phyloP scores from a whole-genome alignment of 2,888 invertebrate genomes.

The Agrotis exclamationis region DNA sequence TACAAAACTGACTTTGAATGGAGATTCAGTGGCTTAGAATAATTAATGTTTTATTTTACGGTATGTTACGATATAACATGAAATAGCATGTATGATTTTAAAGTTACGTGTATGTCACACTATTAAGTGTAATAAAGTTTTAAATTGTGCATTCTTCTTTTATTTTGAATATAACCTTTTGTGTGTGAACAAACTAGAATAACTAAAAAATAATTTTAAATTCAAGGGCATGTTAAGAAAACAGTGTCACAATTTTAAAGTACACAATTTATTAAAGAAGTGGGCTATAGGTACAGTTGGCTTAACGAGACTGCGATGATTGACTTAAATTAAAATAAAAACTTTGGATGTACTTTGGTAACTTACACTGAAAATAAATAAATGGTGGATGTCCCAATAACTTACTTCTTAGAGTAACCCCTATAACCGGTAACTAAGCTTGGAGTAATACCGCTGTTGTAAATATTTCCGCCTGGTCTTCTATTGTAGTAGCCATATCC shows the following conservation, averaged over 20 bases:
- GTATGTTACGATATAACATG: constrained; percentile 71
- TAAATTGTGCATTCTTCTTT: constrained; percentile 72
- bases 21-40: constrained; percentile 65
- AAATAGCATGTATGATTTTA: constrained; percentile 80
- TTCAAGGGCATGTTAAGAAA: constrained; percentile 10
- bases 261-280: constrained; percentile 46
- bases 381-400: constrained; percentile 9
- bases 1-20: constrained; percentile 59
- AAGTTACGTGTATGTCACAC: constrained; percentile 83
- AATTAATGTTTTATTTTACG: constrained; percentile 66
- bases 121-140: constrained; percentile 86
- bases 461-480: constrained; percentile 83
- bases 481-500: constrained; percentile 92
- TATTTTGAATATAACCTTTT: constrained; percentile 42
- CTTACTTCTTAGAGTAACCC: constrained; percentile 85
- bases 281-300: constrained; percentile 49
- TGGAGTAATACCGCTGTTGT: constrained; percentile 85
- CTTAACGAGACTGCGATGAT: constrained; percentile 45
- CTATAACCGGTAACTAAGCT: constrained; percentile 89
- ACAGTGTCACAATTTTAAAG: constrained; percentile 11
- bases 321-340: constrained; percentile 67
- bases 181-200: no score
- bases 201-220: no score
- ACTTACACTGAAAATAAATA: constrained; percentile 66
- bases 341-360: constrained; percentile 84